Evolutionary conservation across 2,888 invertebrate species (phyloP).

Genomic region (Ennomos quercinarius): DNA sequence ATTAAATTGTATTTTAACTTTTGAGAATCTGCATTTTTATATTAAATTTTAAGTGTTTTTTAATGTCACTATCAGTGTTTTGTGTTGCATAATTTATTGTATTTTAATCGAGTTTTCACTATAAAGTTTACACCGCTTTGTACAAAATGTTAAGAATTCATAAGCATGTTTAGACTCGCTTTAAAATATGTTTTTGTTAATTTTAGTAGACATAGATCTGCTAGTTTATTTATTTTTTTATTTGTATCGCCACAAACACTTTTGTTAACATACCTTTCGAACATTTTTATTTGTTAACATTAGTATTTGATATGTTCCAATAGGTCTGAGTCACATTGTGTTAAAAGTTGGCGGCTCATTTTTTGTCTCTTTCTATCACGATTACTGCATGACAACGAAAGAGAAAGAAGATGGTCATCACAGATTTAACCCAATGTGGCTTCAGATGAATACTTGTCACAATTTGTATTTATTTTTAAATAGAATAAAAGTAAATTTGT

Average conservation of each 20-base stretch:
- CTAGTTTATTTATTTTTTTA: constrained; percentile 71
- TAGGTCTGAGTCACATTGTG: constrained; percentile 13
- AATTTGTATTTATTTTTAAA: constrained; percentile 42
- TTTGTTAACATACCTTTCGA: constrained; percentile 16
- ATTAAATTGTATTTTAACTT: constrained; percentile 21
- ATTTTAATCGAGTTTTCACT: constrained; percentile 71
- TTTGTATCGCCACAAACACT: constrained; percentile 30
- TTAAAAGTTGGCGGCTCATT: not conserved
- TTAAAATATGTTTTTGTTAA: constrained; percentile 42
- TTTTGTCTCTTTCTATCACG: not conserved
- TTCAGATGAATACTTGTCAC: constrained; percentile 37
- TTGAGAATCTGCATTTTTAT: constrained; percentile 44
- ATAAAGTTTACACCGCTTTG: constrained; percentile 70
- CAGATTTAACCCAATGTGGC: constrained; percentile 26
- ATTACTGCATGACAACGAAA: not conserved
- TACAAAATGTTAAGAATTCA: constrained; percentile 52
- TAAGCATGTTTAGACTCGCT: constrained; percentile 54
- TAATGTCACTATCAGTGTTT: constrained; percentile 63
- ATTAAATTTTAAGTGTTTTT: constrained; percentile 52
- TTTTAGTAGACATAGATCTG: constrained; percentile 68
- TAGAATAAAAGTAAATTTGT: constrained; percentile 32
- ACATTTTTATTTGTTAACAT: constrained; percentile 14
- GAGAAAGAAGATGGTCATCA: not conserved
- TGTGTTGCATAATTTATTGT: constrained; percentile 80
- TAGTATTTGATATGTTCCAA: constrained; percentile 32